Evolutionary conservation across 2,113 vertebrate species (phyloP).

Genomic region (mouse (Mus musculus)): DNA sequence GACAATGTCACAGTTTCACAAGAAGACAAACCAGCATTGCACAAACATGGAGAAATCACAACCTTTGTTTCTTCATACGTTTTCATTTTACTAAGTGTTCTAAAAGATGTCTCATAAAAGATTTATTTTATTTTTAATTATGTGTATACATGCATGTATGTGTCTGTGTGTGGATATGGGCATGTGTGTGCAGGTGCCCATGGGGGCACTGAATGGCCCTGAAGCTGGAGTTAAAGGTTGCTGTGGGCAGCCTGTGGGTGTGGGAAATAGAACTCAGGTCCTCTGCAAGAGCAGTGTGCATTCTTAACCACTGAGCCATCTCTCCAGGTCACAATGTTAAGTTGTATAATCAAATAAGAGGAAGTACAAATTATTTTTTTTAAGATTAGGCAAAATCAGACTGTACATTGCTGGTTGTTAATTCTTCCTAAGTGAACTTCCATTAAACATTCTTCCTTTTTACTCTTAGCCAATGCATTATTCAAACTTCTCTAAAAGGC

Average conservation of each 20-base stretch:
- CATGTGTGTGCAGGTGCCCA: neutral
- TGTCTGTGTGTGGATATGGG: neutral
- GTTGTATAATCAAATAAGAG: neutral
- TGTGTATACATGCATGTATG: neutral
- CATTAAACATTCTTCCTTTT: constrained; percentile 52
- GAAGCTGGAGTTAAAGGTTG: neutral
- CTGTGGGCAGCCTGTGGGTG: neutral
- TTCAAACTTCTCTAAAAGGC: constrained; percentile 54
- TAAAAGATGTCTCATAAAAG: neutral
- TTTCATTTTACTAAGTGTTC: constrained; percentile 52
- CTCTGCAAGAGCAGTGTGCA: neutral
- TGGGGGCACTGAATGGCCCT: neutral
- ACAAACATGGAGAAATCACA: neutral
- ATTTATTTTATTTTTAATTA: neutral
- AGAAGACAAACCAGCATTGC: neutral
- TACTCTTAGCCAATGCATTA: constrained; percentile 51
- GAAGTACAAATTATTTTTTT: constrained; percentile 59
- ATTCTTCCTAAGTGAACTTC: constrained; percentile 50
- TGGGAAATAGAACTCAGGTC: neutral
- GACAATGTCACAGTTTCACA: neutral
- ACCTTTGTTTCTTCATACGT: constrained; percentile 10
- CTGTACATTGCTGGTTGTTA: constrained; percentile 15
- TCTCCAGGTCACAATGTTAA: neutral
- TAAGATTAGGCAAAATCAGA: neutral
- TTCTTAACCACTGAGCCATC: neutral